Conservation (phyloP, 2,113 vertebrate genomes). For the Mungos mungo region DNA sequence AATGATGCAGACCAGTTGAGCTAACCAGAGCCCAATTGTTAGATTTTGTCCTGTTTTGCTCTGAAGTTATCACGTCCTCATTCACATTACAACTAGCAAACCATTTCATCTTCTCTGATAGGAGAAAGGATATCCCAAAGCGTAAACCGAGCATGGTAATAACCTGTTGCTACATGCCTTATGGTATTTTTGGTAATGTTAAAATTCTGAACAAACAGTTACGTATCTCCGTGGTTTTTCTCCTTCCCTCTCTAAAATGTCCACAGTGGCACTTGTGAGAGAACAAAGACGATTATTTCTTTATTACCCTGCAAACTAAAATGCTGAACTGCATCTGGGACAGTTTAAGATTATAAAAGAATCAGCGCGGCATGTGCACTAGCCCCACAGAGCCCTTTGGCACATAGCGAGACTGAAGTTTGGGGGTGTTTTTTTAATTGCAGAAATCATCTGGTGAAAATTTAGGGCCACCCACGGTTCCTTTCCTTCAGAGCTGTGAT, state of each 20-base stretch:
- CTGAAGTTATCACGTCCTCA: slow-evolving; percentile 13
- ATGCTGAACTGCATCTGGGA: slow-evolving; percentile 7
- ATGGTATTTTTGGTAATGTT: neutral
- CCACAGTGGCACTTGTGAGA: neutral
- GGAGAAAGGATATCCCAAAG: slow-evolving; percentile 15
- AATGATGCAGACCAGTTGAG: neutral
- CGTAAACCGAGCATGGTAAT: neutral
- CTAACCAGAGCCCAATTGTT: neutral
- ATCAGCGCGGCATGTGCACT: neutral
- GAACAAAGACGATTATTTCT: slow-evolving; percentile 50
- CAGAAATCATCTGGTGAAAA: slow-evolving; percentile 55
- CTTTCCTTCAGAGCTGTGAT: neutral
- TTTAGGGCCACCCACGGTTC: slow-evolving; percentile 11
- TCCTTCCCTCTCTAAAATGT: slow-evolving; percentile 1
- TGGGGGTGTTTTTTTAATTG: neutral
- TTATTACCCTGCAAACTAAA: slow-evolving; percentile 15
- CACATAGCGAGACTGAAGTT: slow-evolving; percentile 13
- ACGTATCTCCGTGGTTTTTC: neutral
- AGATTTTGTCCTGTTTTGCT: slow-evolving; percentile 1
- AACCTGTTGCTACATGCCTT: slow-evolving; percentile 10
- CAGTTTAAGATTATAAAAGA: slow-evolving; percentile 17
- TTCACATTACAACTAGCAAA: slow-evolving; percentile 6
- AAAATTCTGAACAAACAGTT: slow-evolving; percentile 22
- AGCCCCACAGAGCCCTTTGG: neutral
- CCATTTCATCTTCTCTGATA: slow-evolving; percentile 17